Conservation (phyloP, 2,113 vertebrate species). For the Grus americana region DNA sequence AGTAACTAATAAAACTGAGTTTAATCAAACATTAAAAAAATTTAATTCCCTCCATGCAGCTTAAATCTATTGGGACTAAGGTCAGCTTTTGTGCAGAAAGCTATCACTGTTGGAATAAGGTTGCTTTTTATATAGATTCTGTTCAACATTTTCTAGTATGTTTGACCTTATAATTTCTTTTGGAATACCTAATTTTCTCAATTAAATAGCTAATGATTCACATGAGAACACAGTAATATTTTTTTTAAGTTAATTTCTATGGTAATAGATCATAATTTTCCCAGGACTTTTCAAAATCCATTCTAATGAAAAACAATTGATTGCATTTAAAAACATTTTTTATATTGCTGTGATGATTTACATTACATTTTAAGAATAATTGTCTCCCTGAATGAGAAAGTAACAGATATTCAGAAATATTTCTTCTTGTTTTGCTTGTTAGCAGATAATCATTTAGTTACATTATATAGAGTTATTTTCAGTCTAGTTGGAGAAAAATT, state of each 20-base stretch:
- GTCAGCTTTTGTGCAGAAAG: neutral
- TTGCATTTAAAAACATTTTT: neutral
- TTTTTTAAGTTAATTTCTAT: neutral
- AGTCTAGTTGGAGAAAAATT: neutral
- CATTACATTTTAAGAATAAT: neutral
- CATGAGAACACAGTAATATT: neutral
- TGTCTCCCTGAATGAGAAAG: neutral
- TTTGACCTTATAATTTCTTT: neutral
- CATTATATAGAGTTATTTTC: neutral
- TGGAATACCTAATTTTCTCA: neutral
- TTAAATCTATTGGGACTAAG: neutral
- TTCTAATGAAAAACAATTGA: neutral
- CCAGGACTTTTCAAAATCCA: neutral
- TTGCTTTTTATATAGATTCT: neutral
- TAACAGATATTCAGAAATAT: neutral
- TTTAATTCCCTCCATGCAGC: neutral
- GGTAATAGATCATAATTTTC: neutral
- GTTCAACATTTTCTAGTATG: neutral
- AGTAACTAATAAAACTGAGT: neutral
- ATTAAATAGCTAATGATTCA: neutral
- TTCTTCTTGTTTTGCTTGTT: neutral
- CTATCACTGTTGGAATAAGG: neutral
- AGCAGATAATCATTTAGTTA: neutral
- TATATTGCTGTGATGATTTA: neutral
- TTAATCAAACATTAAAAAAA: neutral